phyloP scores from a whole-genome alignment of 2,888 invertebrate genomes.

The Drosophila eohydei region DNA sequence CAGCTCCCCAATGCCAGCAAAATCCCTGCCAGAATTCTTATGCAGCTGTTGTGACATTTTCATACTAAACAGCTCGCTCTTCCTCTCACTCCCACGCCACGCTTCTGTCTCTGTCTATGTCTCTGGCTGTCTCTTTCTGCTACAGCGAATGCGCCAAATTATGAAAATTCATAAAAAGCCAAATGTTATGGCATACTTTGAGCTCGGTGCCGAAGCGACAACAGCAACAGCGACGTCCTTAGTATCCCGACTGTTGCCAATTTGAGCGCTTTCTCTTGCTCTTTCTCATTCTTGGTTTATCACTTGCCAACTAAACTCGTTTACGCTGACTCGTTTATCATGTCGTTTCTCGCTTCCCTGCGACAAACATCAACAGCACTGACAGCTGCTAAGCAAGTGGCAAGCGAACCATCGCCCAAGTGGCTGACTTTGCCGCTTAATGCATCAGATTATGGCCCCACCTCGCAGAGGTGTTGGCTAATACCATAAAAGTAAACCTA shows the following conservation, averaged over 20 bases:
- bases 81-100: background rate
- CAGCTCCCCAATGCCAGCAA: conserved; percentile 33
- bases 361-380: conserved; percentile 56
- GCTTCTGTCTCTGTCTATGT: background rate
- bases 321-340: conserved; percentile 72
- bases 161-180: conserved; percentile 79
- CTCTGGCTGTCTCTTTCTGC: background rate
- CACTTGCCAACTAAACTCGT: conserved; percentile 74
- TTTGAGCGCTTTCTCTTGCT: conserved; percentile 45
- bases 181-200: conserved; percentile 76
- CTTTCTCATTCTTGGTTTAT: conserved; percentile 51
- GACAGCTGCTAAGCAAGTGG: conserved; percentile 44
- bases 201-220: conserved; percentile 33
- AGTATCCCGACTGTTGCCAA: conserved; percentile 50
- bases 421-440: conserved; percentile 51
- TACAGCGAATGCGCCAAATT: conserved; percentile 67
- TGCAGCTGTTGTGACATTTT: conserved; percentile 79
- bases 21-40: conserved; percentile 69
- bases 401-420: conserved; percentile 26
- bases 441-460: conserved; percentile 48
- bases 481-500: background rate
- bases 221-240: background rate
- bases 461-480: background rate
- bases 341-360: conserved; percentile 51
- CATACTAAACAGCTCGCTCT: conserved; percentile 70